Conservation (phyloP, 2,113 vertebrate species). For the Alaudala cheleensis region DNA sequence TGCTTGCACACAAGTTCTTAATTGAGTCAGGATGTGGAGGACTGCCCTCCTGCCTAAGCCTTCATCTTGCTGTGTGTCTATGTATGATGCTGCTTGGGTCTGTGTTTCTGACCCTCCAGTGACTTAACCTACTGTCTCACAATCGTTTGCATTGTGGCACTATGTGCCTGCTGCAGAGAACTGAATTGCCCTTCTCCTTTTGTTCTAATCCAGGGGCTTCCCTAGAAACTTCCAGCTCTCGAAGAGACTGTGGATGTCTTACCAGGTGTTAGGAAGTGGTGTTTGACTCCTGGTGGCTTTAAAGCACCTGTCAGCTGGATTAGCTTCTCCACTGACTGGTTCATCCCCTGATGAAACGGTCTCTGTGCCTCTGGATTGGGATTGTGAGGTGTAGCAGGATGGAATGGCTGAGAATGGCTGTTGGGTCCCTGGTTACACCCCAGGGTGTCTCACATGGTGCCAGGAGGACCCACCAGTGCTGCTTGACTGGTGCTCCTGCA, state of each 20-base stretch:
- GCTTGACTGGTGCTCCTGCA: background rate
- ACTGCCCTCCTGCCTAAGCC: background rate
- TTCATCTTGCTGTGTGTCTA: background rate
- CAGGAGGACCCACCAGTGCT: background rate
- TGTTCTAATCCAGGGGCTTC: background rate
- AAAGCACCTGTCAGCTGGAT: background rate
- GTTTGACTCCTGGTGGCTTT: background rate
- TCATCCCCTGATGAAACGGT: background rate
- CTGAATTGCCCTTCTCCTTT: background rate
- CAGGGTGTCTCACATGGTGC: rapidly evolving
- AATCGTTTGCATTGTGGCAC: background rate
- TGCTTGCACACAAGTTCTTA: background rate
- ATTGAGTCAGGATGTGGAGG: background rate
- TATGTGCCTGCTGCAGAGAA: background rate
- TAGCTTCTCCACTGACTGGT: background rate
- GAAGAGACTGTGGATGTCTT: background rate
- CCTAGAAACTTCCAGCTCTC: background rate
- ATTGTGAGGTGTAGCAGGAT: background rate
- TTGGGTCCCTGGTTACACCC: background rate
- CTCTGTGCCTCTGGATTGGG: background rate
- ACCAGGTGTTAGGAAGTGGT: background rate
- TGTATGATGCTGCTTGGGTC: background rate
- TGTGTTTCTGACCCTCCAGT: background rate
- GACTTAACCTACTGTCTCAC: background rate
- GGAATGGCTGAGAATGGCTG: background rate